Conservation (phyloP, 2,797 vertebrate genomes). For the Macroramphosus scolopax region DNA sequence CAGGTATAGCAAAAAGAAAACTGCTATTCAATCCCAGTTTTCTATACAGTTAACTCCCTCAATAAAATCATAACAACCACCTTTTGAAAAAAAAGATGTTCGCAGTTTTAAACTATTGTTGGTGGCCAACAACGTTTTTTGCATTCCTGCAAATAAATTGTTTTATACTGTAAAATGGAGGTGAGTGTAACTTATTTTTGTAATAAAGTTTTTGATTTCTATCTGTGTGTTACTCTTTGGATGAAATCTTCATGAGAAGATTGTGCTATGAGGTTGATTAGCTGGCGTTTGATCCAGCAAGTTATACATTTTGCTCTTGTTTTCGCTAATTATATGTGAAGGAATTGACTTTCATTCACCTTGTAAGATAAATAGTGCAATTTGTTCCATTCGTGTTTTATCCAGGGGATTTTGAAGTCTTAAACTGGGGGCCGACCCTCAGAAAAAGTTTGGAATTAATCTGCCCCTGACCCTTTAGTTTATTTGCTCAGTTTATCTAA, state of each 20-base stretch:
- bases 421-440: no score
- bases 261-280: not conserved
- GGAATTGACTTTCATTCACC: no score
- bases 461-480: no score
- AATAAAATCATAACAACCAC: constrained; percentile 92
- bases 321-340: no score
- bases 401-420: no score
- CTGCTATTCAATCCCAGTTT: constrained; percentile 87
- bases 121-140: constrained; percentile 99
- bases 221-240: constrained; percentile 91
- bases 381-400: no score
- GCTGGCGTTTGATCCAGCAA: constrained; percentile 3
- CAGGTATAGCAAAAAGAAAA: constrained; percentile 82
- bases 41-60: constrained; percentile 99
- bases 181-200: constrained; percentile 99
- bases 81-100: constrained; percentile 91
- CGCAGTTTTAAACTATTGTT: constrained; percentile 99
- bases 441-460: no score
- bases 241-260: constrained; percentile 34
- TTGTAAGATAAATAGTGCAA: no score
- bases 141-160: constrained; percentile 99
- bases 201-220: constrained; percentile 99
- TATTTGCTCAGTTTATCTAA: no score
- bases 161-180: constrained; percentile 99
- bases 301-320: no score